Evolutionary conservation across 2,888 invertebrate species (phyloP), one percentile per base, ranked within the genome.

Genomic region (Apodemia mormo): DNA sequence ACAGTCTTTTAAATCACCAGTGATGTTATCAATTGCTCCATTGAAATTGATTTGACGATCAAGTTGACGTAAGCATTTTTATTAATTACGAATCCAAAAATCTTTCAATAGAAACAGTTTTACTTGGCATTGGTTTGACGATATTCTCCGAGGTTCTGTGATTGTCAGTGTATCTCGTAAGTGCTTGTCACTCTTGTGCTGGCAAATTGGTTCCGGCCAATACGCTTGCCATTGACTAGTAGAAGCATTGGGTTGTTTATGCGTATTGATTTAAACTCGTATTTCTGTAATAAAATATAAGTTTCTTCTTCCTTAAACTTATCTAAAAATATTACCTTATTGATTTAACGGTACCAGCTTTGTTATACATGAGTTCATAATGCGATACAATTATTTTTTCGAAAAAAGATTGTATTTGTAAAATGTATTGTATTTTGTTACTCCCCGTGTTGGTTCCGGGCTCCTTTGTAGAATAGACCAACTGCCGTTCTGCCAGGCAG

Each of bases 191-290:
- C 94, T 76, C 94, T 94, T 5, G 95, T 95, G 77, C 94, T 93
- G 0, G 96, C 96, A 83, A 94, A 95, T 79, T 95, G 95, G 75
- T 95, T 94, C 68, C 93, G 90, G n/a, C 94, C 94, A n/a, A 96
- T 90, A 77, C 96, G 95, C 80, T 95, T 95, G 0, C 97, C 96
- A 83, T 97, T 97, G 64, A 97, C 95, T 12, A 96, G 95, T 78
- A 97, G 86, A 49, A 95, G 88, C 75, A 96, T 85, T 0, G 97
- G 97, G 73, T 95, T 96, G 86, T 96, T 96, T n/a, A 97, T 96
- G 70, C 97, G 94, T 71, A 97, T 95, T 68, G 96, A 95, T 77
- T 94, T 94, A 86, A 96, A 97, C 75, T 95, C 92, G 82, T 96
- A 96, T 75, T 90, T 94, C 97, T 97, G 94, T 37, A 94, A 22